phyloP scores from a whole-genome alignment of 2,888 invertebrate genomes.

The Anoplius nigerrimus region DNA sequence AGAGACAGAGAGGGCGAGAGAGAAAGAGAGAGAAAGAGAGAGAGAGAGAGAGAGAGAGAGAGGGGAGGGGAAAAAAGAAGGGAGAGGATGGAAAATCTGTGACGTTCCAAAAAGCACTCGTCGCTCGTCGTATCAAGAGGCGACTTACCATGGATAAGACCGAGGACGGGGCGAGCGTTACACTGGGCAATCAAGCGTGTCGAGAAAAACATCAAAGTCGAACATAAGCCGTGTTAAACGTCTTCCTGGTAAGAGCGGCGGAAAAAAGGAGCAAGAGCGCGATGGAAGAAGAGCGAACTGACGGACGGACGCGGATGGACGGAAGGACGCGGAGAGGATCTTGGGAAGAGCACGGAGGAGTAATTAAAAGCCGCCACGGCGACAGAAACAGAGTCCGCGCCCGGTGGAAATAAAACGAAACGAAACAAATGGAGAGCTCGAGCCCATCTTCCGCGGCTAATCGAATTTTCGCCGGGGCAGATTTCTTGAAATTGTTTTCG shows the following conservation, averaged over 20 bases:
- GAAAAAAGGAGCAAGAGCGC: slow-evolving; percentile 14
- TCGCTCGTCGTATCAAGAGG: slow-evolving; percentile 7
- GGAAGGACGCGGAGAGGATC: slow-evolving; percentile 32
- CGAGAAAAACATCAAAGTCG: slow-evolving; percentile 31
- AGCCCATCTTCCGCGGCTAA: slow-evolving; percentile 72
- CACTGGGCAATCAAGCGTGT: slow-evolving; percentile 6
- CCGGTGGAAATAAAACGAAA: slow-evolving; percentile 72
- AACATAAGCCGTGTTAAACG: slow-evolving; percentile 31
- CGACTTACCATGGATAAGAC: not conserved
- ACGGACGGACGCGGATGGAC: slow-evolving; percentile 3
- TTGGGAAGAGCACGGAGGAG: slow-evolving; percentile 46
- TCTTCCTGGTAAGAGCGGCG: slow-evolving; percentile 23
- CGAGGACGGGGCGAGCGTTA: not conserved
- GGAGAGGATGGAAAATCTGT: not conserved
- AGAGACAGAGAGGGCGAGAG: too few species aligned
- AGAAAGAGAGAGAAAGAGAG: not conserved
- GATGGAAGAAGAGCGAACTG: slow-evolving; percentile 10
- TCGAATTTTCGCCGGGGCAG: slow-evolving; percentile 71
- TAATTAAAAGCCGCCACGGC: slow-evolving; percentile 60
- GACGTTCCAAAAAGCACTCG: not conserved
- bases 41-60: slow-evolving; percentile 6
- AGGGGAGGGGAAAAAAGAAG: not conserved
- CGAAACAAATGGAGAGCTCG: slow-evolving; percentile 66
- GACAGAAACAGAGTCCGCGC: slow-evolving; percentile 56
- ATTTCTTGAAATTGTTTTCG: slow-evolving; percentile 72